These are phyloP conservation scores for Myopa tessellatipennis DNA, from an alignment of 2,888 invertebrate species.

Conservation along the genomic window DNA sequence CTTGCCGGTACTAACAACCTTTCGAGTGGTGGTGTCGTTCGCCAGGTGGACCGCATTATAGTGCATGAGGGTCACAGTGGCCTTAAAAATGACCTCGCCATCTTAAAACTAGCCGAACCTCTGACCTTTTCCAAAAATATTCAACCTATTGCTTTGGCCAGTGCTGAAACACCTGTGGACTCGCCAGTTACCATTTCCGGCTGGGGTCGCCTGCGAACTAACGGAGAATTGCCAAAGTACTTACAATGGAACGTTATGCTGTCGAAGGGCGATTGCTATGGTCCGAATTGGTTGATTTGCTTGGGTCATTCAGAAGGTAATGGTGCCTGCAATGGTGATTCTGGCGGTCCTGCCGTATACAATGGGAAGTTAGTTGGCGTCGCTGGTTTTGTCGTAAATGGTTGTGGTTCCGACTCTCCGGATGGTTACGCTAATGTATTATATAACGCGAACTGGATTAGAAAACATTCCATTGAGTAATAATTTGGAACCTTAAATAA, in stretches of 20 bases:
- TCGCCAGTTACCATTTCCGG: slow-evolving; percentile 55
- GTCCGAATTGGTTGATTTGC: slow-evolving; percentile 50
- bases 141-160: slow-evolving; percentile 52
- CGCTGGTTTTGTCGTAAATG: slow-evolving; percentile 54
- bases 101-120: slow-evolving; percentile 50
- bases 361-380: slow-evolving; percentile 54
- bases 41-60: slow-evolving; percentile 53
- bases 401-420: slow-evolving; percentile 53
- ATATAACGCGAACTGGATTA: slow-evolving; percentile 52
- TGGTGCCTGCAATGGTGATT: slow-evolving; percentile 60
- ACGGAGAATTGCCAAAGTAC: slow-evolving; percentile 52
- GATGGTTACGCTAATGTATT: slow-evolving; percentile 58
- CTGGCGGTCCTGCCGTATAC: slow-evolving; percentile 57
- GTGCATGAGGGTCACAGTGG: slow-evolving; percentile 54
- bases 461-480: not conserved
- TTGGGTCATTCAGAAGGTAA: slow-evolving; percentile 53
- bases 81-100: slow-evolving; percentile 55
- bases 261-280: slow-evolving; percentile 45
- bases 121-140: slow-evolving; percentile 52
- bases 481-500: not conserved
- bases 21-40: slow-evolving; percentile 55
- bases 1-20: slow-evolving; percentile 52
- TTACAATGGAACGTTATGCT: slow-evolving; percentile 56
- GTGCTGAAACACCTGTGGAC: slow-evolving; percentile 48
- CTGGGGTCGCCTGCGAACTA: slow-evolving; percentile 53